Evolutionary conservation across 2,888 invertebrate genomes (phyloP), one percentile per base, ranked within the genome.

Genomic region (Eupithecia dodoneata): DNA sequence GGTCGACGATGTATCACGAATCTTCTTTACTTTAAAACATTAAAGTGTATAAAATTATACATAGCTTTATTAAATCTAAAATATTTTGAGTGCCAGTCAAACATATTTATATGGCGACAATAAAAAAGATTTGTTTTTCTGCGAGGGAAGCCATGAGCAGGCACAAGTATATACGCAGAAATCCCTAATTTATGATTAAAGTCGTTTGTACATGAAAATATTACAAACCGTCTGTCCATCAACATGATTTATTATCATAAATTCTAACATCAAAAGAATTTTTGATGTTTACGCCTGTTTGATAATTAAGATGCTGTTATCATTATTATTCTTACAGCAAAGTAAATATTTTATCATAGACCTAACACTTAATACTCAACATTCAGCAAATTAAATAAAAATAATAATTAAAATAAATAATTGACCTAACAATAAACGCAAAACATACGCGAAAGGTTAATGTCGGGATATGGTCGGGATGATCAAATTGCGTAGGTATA

Each of bases 261-360:
- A 59, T 59, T 59, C 59, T 59, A 18, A 59, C 59, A 59, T 59
- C 59, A 59, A 59, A 59, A 59, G 59, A 59, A 59, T 59, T 18
- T 18, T 3, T 18, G 3, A 59, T 18, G 18, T 9, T 59, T 59
- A 59, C 55, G 7, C 55, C 9, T 59, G 55, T 18, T 59, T 59
- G 13, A 15, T 13, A 13, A 7, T 18, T 9, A 59, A 7, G 18
- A 59, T 59, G 47, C 30, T 6, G n/a, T 55, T 55, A 55, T 55
- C 0, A 55, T 55, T 59, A 10, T 18, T 18, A 59, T 59, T 18
- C 18, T n/a, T 59, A 59, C 9, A 59, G n/a, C 18, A 10, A 18
- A 59, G 59, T 9, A 3, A 59, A 59, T 18, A 18, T 59, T 55
- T 59, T 18, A 59, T 18, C 9, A 59, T 4, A 59, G n/a, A n/a